phyloP scores from a whole-genome alignment of 2,888 invertebrate genomes.

The Zaprionus obscuricornis region DNA sequence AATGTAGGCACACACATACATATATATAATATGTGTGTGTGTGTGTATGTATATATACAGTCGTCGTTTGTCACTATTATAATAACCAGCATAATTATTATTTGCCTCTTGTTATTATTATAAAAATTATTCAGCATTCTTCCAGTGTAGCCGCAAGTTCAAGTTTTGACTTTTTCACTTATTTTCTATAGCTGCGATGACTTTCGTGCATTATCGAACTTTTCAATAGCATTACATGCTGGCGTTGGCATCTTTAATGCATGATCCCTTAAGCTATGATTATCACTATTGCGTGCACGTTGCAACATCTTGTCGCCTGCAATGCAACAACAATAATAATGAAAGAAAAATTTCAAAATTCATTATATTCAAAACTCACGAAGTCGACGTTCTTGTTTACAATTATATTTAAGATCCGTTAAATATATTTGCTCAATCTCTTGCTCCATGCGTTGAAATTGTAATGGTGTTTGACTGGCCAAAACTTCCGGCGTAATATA shows the following conservation, averaged over 20 bases:
- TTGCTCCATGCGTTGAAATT: constrained; percentile 45
- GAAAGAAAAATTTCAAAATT: neutral
- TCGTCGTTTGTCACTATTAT: constrained; percentile 1
- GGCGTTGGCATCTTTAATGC: constrained; percentile 56
- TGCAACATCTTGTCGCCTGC: constrained; percentile 59
- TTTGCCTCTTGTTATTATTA: no score
- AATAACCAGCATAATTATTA: constrained; percentile 1
- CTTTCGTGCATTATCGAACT: no score
- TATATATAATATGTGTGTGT: no score
- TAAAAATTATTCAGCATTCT: no score
- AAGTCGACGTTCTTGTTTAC: constrained; percentile 57
- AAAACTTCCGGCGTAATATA: constrained; percentile 96
- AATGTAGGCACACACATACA: no score
- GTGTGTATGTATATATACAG: neutral
- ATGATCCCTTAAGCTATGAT: constrained; percentile 43
- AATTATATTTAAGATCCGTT: constrained; percentile 51
- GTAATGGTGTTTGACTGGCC: constrained; percentile 22
- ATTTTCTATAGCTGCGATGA: neutral
- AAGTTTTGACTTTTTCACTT: neutral
- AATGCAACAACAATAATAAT: neutral
- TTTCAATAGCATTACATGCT: constrained; percentile 49
- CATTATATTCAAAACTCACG: constrained; percentile 54
- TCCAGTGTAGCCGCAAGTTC: neutral
- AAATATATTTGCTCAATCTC: constrained; percentile 58
- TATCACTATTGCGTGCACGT: constrained; percentile 51